Conservation (phyloP, 2,797 vertebrate species). For the Podarcis lilfordi region DNA sequence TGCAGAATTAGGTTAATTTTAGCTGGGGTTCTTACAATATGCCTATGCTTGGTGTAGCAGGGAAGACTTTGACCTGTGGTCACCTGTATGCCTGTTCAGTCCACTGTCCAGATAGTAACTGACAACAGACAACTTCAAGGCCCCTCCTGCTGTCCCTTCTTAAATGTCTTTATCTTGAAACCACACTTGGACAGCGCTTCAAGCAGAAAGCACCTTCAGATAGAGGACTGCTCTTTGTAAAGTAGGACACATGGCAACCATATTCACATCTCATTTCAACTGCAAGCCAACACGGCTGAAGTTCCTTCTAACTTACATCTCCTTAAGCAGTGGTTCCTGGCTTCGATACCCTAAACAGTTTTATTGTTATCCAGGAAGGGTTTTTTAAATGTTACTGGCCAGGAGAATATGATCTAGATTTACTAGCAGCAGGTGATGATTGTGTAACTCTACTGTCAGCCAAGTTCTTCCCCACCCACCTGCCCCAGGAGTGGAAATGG, state of each 20-base stretch:
- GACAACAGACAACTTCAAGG: too few relatives aligned
- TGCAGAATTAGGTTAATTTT: too few relatives aligned
- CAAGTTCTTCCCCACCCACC: background rate
- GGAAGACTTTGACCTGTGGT: too few relatives aligned
- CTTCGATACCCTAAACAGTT: background rate
- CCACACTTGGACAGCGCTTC: too few relatives aligned
- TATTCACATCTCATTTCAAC: background rate
- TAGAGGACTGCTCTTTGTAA: too few relatives aligned
- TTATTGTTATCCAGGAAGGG: background rate
- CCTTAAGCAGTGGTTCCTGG: background rate
- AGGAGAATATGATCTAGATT: background rate
- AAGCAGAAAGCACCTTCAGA: too few relatives aligned
- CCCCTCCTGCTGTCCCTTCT: too few relatives aligned
- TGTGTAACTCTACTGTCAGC: background rate
- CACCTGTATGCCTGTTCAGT: too few relatives aligned
- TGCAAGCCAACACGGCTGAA: background rate
- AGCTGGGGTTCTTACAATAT: too few relatives aligned
- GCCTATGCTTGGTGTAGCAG: too few relatives aligned
- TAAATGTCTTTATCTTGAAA: too few relatives aligned
- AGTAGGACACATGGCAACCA: background rate
- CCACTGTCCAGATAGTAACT: too few relatives aligned
- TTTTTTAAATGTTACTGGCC: constrained; percentile 41
- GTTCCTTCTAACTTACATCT: background rate
- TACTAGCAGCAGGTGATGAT: constrained; percentile 14
- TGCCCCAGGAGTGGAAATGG: constrained; percentile 23